Base-by-base conservation (phyloP, 2,113 vertebrate species). In the Geococcyx californianus region DNA sequence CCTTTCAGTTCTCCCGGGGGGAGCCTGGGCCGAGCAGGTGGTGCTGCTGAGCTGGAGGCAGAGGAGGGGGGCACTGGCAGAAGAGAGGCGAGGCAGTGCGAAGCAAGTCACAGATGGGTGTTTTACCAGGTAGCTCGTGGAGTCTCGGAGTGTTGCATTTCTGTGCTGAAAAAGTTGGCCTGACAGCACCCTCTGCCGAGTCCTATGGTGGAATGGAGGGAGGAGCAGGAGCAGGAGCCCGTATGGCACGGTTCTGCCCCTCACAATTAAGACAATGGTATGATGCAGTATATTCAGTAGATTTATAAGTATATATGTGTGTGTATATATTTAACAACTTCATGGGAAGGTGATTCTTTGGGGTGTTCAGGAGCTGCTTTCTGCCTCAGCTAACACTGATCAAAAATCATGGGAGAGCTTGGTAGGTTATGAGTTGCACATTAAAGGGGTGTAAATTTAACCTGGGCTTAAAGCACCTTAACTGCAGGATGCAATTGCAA, bases 151-250 rank as follows among this genome's bases (percentile, higher is more conserved):
- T 5, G 2, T 21, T 63, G 77, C 52, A 47, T 31, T 72, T 44
- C 47, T 31, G 33, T 31, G 42, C 73, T 40, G 49, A 36, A 33
- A 33, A 47, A 83, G 33, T 16, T 73, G 58, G 89, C 24, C 58
- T 72, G 26, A 52, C 49, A 95, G 84, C 91, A 63, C 91, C 94
- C 89, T 83, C 89, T 94, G 78, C 19, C 8, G 81, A 69, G 38
- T 26, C 44, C 25, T 72, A 59, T 8, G 2, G 0, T 15, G 60
- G 21, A 55, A 29, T 33, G 64, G 25, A 31, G 1, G 49, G 13
- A 58, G 55, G 44, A n/a, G 60, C 28, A 26, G 56, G 10, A 56
- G 63, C 34, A 44, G 36, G 10, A 36, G 45, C 19, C 52, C 52
- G 26, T 23, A 23, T 66, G 1, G 0, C 28, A 11, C 24, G 9